phyloP scores from a whole-genome alignment of 2,113 vertebrate genomes.

The Triplophysa dalaica region DNA sequence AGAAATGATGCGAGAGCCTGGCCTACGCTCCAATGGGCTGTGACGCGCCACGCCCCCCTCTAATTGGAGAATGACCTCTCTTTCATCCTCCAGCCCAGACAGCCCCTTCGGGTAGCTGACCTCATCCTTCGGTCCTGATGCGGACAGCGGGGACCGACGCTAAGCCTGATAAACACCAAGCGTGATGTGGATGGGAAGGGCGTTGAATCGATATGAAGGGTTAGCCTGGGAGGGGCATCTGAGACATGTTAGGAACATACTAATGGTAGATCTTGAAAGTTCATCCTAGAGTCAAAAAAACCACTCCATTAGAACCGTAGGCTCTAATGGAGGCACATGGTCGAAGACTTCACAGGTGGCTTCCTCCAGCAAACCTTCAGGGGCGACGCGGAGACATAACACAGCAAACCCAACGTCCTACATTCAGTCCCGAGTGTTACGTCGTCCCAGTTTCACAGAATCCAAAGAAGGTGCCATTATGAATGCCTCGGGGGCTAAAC shows the following conservation, averaged over 20 bases:
- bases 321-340: not conserved
- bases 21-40: constrained; percentile 40
- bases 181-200: not conserved
- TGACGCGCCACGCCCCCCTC: constrained; percentile 35
- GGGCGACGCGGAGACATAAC: constrained; percentile 23
- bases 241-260: not conserved
- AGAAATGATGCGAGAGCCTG: constrained; percentile 38
- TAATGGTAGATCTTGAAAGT: not conserved
- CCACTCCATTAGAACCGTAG: not conserved
- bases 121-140: constrained; percentile 11
- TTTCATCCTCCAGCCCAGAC: constrained; percentile 32
- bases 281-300: not conserved
- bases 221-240: not conserved
- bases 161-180: not conserved
- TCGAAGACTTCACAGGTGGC: constrained; percentile 2
- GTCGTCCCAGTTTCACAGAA: constrained; percentile 48
- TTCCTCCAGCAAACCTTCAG: constrained; percentile 23
- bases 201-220: not conserved
- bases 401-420: constrained; percentile 45
- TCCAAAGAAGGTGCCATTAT: constrained; percentile 33
- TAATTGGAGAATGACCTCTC: constrained; percentile 50
- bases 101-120: constrained; percentile 24
- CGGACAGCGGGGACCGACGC: not conserved
- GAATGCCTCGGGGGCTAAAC: constrained; percentile 43
- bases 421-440: constrained; percentile 49